Evolutionary conservation across 2,888 invertebrate genomes (phyloP).

Genomic region (Byasa hedistus): DNA sequence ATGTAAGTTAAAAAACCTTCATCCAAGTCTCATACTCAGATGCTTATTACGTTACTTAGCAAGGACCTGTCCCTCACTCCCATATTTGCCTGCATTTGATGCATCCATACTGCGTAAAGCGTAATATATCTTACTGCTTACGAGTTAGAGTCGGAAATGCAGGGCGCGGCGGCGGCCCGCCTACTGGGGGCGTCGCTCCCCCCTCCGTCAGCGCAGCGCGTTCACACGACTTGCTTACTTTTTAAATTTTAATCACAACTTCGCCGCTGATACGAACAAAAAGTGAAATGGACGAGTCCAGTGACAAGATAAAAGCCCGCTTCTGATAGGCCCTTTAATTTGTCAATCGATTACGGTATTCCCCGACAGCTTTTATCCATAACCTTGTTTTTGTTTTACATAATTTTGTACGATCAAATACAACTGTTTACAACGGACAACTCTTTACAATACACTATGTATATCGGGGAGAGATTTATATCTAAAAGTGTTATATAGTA

Average conservation of each 20-base stretch:
- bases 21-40: conserved; percentile 58
- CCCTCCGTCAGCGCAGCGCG: conserved; percentile 54
- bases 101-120: conserved; percentile 42
- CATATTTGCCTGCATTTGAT: conserved; percentile 65
- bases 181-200: conserved; percentile 74
- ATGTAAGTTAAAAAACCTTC: conserved; percentile 55
- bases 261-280: conserved; percentile 68
- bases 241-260: conserved; percentile 75
- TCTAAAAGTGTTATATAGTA: too few species aligned
- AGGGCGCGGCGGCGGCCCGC: conserved; percentile 55
- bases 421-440: not conserved
- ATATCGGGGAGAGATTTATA: too few species aligned
- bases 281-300: conserved; percentile 57
- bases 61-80: conserved; percentile 62
- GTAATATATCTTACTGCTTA: conserved; percentile 35
- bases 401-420: not conserved
- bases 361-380: conserved; percentile 13
- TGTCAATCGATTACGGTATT: conserved; percentile 27
- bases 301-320: conserved; percentile 54
- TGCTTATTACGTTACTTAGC: conserved; percentile 63
- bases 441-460: too few species aligned
- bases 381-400: not conserved
- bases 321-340: conserved; percentile 37
- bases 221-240: conserved; percentile 64
- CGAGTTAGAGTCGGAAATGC: conserved; percentile 42